These are phyloP conservation scores for Tetrax tetrax DNA, from an alignment of 2,113 vertebrate genomes.

Conservation along the genomic window DNA sequence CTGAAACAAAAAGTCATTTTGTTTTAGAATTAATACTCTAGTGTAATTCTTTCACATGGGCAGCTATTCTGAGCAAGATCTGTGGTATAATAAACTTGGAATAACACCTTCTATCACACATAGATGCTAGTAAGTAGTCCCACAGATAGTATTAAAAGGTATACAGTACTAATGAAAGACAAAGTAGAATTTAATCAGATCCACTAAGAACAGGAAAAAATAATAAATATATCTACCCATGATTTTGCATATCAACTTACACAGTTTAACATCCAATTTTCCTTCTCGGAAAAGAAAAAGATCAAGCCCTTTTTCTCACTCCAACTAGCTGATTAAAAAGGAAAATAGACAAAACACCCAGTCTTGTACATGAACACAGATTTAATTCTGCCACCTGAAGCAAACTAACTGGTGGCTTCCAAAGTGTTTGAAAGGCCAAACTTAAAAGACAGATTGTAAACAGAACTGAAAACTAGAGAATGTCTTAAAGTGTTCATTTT, in stretches of 20 bases:
- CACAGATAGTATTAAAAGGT: background rate
- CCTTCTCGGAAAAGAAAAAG: background rate
- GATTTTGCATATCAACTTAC: background rate
- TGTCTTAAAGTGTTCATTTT: background rate
- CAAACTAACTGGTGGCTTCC: background rate
- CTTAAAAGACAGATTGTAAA: background rate
- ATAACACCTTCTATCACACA: background rate
- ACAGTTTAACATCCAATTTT: background rate
- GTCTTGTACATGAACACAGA: background rate
- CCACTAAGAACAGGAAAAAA: background rate
- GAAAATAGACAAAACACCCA: background rate
- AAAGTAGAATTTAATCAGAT: background rate
- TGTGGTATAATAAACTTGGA: background rate
- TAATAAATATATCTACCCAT: background rate
- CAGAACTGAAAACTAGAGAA: background rate
- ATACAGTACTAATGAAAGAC: background rate
- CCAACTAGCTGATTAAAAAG: background rate
- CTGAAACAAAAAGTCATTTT: background rate
- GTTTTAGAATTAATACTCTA: background rate
- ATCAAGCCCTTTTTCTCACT: background rate
- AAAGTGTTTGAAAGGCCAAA: background rate
- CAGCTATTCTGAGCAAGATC: background rate
- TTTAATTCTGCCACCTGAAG: background rate
- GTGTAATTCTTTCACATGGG: background rate
- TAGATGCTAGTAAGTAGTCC: background rate